A percentile compares a stretch with the other conserved stretches of the same genome.
phyloP scores from a whole-genome alignment of 1,140 invertebrate genomes.

The Anastrepha ludens region DNA sequence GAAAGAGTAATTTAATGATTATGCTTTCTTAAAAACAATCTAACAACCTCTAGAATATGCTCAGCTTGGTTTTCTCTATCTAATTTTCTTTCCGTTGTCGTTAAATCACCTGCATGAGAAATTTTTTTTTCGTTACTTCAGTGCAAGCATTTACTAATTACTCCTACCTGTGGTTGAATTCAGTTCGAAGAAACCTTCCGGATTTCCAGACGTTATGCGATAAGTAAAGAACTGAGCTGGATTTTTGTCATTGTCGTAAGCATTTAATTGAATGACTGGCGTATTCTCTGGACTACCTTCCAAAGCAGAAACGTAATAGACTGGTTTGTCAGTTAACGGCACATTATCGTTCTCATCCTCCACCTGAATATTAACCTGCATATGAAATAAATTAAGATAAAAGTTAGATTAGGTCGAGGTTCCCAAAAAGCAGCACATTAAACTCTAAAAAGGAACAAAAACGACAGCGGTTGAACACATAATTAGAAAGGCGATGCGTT shows the following conservation, averaged over 20 bases:
- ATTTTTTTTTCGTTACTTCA: not conserved
- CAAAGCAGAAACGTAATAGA: constrained; percentile 87
- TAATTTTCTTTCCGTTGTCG: constrained; percentile 86
- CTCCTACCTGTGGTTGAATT: constrained; percentile 87
- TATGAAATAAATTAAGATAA: not conserved
- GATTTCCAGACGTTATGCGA: constrained; percentile 92
- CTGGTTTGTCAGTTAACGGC: constrained; percentile 88
- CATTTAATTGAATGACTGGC: constrained; percentile 84
- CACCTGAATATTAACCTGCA: constrained; percentile 91
- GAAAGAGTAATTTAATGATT: no score
- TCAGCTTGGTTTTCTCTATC: constrained; percentile 90
- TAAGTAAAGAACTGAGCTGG: constrained; percentile 82
- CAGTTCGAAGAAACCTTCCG: constrained; percentile 92
- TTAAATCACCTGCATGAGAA: constrained; percentile 81
- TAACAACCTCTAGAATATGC: constrained; percentile 88
- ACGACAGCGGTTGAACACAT: no score
- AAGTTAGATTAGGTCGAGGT: no score
- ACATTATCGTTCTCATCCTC: constrained; percentile 95
- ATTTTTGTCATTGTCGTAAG: constrained; percentile 86
- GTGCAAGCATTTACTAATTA: not conserved
- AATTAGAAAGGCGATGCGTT: no score
- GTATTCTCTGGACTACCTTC: constrained; percentile 89
- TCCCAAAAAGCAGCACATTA: no score
- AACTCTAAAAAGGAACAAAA: no score
- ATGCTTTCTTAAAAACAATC: no score